Evolutionary conservation across 2,888 invertebrate species (phyloP).

Genomic region (Apocheima hispidaria): DNA sequence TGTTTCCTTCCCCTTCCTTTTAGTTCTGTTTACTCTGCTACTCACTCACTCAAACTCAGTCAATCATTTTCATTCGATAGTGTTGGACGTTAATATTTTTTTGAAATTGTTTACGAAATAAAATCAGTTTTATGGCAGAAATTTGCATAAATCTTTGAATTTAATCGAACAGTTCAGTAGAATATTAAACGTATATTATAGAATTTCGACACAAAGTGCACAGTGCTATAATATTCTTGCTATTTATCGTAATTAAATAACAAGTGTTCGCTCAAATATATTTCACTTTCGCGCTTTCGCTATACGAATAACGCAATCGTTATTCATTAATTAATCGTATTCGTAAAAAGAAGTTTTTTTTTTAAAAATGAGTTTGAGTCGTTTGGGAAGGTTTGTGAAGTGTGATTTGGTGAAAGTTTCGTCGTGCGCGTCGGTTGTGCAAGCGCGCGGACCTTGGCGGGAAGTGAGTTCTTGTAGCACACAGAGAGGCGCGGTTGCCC

Average conservation of each 20-base stretch:
- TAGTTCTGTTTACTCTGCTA: too few relatives aligned
- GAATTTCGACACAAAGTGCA: conserved; percentile 17
- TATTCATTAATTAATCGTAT: neutral
- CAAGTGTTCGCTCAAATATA: conserved; percentile 44
- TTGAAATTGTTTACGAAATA: conserved; percentile 58
- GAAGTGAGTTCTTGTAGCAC: conserved; percentile 67
- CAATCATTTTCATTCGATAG: conserved; percentile 67
- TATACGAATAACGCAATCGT: conserved; percentile 36
- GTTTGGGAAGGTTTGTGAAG: conserved; percentile 63
- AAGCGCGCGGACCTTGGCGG: conserved; percentile 78
- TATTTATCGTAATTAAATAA: conserved; percentile 25
- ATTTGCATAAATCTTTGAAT: conserved; percentile 48
- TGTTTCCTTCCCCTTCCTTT: too few relatives aligned
- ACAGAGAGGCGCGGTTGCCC: conserved; percentile 71
- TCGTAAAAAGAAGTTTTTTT: conserved; percentile 17
- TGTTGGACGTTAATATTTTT: conserved; percentile 56
- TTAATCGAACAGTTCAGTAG: conserved; percentile 35
- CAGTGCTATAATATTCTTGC: conserved; percentile 26
- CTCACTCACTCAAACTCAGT: conserved; percentile 51
- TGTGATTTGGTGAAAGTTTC: conserved; percentile 78
- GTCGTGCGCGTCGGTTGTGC: conserved; percentile 69
- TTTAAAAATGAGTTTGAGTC: conserved; percentile 79
- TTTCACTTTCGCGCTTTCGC: conserved; percentile 41
- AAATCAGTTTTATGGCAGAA: conserved; percentile 52
- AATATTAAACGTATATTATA: conserved; percentile 29